Conservation (phyloP, 2,888 invertebrate species). For the Hyalella azteca region DNA sequence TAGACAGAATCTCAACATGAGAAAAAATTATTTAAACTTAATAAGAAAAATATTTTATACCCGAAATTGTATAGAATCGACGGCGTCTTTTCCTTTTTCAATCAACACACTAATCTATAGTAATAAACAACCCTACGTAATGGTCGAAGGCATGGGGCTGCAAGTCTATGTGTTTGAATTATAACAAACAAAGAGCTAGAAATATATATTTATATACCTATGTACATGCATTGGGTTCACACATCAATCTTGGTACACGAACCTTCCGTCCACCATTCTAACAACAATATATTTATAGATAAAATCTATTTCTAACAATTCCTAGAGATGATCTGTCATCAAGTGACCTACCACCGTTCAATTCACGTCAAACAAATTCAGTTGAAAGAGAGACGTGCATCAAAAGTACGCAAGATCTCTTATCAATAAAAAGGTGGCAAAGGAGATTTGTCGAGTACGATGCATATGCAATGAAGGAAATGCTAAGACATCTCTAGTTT, state of each 20-base stretch:
- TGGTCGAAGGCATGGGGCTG: constrained; percentile 26
- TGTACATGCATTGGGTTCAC: constrained; percentile 16
- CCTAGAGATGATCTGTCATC: neutral
- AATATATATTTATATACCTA: constrained; percentile 35
- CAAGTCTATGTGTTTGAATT: constrained; percentile 24
- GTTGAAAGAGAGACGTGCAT: neutral
- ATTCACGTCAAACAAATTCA: neutral
- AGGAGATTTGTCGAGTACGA: constrained; percentile 1
- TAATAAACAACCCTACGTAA: constrained; percentile 25
- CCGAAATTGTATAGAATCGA: too few relatives aligned
- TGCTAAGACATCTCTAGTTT: neutral
- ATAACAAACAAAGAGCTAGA: constrained; percentile 33
- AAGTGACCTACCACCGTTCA: neutral
- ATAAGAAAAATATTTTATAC: neutral
- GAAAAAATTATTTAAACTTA: neutral
- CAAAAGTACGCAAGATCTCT: neutral
- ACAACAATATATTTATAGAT: constrained; percentile 17
- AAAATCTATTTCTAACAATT: neutral
- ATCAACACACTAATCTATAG: neutral
- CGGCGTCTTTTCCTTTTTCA: neutral
- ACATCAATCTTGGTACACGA: constrained; percentile 13
- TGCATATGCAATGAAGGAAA: neutral
- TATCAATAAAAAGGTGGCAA: constrained; percentile 13
- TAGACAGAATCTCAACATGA: neutral
- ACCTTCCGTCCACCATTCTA: constrained; percentile 12